A percentile compares a stretch with the other conserved stretches of the same genome.
These are phyloP conservation scores for Erebia palarica DNA, from an alignment of 2,888 invertebrate genomes.

Conservation along the genomic window DNA sequence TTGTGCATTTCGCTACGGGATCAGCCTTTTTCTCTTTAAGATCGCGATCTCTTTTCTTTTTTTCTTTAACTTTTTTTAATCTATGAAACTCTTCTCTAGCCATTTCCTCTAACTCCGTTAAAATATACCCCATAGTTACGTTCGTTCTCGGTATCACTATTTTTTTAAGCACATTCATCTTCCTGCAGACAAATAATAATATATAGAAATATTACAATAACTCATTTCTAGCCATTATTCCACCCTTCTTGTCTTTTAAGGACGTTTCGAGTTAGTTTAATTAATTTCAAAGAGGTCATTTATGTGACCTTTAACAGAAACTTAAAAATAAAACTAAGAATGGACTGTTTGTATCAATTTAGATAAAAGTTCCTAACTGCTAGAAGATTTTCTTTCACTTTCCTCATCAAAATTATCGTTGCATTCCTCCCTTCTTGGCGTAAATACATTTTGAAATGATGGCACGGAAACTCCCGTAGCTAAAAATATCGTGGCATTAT, in stretches of 20 bases:
- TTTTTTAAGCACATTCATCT: conserved; percentile 51
- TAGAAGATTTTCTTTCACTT: background rate
- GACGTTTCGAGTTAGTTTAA: conserved; percentile 36
- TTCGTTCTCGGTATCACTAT: conserved; percentile 52
- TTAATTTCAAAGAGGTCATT: background rate
- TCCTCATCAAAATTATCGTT: background rate
- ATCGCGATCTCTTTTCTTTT: conserved; percentile 36
- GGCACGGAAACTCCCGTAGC: background rate
- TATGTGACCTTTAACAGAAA: no score
- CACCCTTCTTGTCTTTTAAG: conserved; percentile 46
- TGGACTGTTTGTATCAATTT: background rate
- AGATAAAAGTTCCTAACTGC: background rate
- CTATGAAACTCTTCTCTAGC: conserved; percentile 53
- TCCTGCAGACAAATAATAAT: conserved; percentile 47
- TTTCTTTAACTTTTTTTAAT: conserved; percentile 49
- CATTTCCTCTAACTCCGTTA: conserved; percentile 52
- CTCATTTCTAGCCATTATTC: conserved; percentile 33
- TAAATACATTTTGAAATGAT: background rate
- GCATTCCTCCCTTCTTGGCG: background rate
- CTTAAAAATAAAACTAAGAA: background rate
- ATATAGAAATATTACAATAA: background rate
- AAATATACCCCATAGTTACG: conserved; percentile 49
- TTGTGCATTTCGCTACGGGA: background rate
- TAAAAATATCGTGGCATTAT: background rate
- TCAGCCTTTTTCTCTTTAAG: conserved; percentile 26